Percentiles rank a stretch among this genome's conserved stretches.
phyloP scores from a whole-genome alignment of 2,888 invertebrate species.

The Andrena dorsata region DNA sequence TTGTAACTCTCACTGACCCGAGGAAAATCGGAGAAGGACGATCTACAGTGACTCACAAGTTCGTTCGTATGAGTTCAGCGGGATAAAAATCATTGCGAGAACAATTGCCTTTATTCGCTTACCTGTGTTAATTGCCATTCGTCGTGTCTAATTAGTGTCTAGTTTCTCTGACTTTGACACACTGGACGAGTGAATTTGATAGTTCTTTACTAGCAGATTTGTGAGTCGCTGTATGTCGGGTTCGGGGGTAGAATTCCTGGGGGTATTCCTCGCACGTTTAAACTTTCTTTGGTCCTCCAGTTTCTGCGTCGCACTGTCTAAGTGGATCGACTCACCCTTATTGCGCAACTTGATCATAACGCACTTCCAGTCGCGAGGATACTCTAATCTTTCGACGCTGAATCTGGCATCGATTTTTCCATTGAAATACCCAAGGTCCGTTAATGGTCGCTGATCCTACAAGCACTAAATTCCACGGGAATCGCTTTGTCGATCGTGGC shows the following conservation, averaged over 20 bases:
- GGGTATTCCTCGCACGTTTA: not conserved
- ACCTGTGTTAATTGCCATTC: too few species aligned
- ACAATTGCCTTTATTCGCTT: too few species aligned
- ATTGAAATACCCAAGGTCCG: not conserved
- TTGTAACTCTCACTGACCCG: not conserved
- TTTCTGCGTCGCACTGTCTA: not conserved
- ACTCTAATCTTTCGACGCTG: not conserved
- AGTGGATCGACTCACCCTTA: not conserved
- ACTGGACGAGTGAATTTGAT: too few species aligned
- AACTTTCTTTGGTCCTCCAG: slow-evolving; percentile 16
- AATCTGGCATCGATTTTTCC: slow-evolving; percentile 32
- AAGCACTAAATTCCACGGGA: slow-evolving; percentile 19
- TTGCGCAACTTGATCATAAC: too few species aligned
- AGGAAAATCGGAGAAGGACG: not conserved
- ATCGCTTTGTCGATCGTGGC: slow-evolving; percentile 34
- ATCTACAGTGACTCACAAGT: not conserved
- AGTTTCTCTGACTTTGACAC: too few species aligned
- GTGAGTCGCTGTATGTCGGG: too few species aligned
- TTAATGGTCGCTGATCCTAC: slow-evolving; percentile 13
- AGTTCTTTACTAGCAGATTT: too few species aligned
- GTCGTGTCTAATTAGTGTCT: too few species aligned
- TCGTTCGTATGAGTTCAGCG: not conserved
- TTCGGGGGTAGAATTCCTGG: too few species aligned
- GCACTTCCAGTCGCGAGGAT: not conserved
- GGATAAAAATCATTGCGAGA: too few species aligned